Conservation (phyloP, 2,113 vertebrate species). For the Apus apus region DNA sequence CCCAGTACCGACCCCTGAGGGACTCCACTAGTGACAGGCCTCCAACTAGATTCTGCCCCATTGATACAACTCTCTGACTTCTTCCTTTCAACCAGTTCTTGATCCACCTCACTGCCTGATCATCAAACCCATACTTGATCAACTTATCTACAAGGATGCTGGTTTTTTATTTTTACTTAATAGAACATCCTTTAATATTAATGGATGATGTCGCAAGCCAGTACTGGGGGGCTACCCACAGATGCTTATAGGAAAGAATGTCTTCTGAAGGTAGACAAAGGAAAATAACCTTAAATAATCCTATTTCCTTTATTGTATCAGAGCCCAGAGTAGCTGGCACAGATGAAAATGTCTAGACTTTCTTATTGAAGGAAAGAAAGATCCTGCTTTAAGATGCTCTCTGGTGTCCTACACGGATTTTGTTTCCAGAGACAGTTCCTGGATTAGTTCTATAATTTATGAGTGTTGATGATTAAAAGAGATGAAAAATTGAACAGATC, state of each 20-base stretch:
- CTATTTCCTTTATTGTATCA: not conserved
- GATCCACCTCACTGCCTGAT: too few species aligned
- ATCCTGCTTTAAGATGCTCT: not conserved
- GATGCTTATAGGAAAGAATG: not conserved
- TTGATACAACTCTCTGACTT: too few species aligned
- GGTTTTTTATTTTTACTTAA: too few species aligned
- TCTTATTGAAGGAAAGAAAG: not conserved
- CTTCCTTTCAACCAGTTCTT: too few species aligned
- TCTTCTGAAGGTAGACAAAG: not conserved
- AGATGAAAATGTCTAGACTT: not conserved
- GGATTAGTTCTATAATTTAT: not conserved
- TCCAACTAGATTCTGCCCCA: too few species aligned
- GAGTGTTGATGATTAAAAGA: not conserved
- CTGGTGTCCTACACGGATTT: not conserved
- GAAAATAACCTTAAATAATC: not conserved
- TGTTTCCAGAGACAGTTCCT: not conserved
- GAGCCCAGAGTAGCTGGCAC: not conserved
- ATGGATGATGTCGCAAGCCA: too few species aligned
- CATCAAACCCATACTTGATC: too few species aligned
- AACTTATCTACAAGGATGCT: too few species aligned
- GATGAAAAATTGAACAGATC: not conserved
- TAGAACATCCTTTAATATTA: not conserved
- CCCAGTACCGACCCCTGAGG: too few species aligned
- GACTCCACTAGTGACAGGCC: too few species aligned
- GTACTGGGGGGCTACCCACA: too few species aligned